Percentiles rank a stretch among this genome's conserved stretches.
These are phyloP conservation scores for Clarias laeviceps DNA, from an alignment of 2,797 vertebrate species.

Conservation along the genomic window DNA sequence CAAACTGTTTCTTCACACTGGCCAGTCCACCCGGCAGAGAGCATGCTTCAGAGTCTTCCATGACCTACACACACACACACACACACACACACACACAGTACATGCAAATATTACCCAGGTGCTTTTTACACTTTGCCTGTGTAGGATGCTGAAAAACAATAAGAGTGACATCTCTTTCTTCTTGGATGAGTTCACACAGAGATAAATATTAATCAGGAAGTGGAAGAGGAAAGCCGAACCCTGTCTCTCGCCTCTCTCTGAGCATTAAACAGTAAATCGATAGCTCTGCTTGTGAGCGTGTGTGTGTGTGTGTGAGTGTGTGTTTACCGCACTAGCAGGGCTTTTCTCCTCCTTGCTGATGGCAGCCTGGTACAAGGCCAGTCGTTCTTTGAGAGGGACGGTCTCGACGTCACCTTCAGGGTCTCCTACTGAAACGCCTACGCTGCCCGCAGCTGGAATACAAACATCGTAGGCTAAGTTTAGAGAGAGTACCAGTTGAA, in stretches of 20 bases:
- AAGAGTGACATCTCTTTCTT: not conserved
- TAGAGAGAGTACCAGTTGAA: not conserved
- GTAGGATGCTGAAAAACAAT: constrained; percentile 32
- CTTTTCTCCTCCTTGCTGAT: constrained; percentile 76
- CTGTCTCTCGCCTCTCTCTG: constrained; percentile 4
- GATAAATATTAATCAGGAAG: constrained; percentile 51
- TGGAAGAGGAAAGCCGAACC: constrained; percentile 33
- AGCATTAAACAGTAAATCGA: constrained; percentile 5
- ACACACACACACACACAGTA: constrained; percentile 36
- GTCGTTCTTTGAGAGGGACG: constrained; percentile 85
- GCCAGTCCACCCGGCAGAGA: constrained; percentile 90
- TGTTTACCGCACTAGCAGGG: constrained; percentile 68
- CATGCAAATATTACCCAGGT: not conserved
- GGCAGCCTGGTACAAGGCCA: constrained; percentile 90
- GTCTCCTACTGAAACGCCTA: constrained; percentile 61
- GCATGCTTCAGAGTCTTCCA: constrained; percentile 83
- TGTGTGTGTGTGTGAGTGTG: constrained; percentile 37
- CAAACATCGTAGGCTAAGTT: no score
- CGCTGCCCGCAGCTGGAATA: constrained; percentile 66
- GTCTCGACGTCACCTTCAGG: constrained; percentile 68
- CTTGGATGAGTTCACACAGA: constrained; percentile 35
- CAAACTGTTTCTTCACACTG: constrained; percentile 91
- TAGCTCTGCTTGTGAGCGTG: constrained; percentile 20
- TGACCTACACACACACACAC: constrained; percentile 67
- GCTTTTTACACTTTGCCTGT: constrained; percentile 25